Percentiles rank a stretch among this genome's conserved stretches.
phyloP scores from a whole-genome alignment of 2,888 invertebrate genomes.

The Tinea pellionella region DNA sequence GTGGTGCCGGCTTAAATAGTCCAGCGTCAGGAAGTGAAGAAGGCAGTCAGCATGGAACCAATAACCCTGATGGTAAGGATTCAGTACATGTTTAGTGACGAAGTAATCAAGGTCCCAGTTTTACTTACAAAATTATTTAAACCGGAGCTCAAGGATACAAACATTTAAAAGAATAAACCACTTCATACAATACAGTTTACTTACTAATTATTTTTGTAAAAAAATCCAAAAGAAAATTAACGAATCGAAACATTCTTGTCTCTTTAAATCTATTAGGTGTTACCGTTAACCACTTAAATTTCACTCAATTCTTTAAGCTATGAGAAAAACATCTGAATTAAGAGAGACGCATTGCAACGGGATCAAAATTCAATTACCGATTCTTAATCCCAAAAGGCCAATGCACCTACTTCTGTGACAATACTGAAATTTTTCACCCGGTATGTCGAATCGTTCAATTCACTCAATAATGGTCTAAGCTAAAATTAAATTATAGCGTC shows the following conservation, averaged over 20 bases:
- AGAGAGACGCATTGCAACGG: neutral
- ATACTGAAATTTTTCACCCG: conserved; percentile 46
- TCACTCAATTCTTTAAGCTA: conserved; percentile 24
- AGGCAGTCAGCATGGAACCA: conserved; percentile 84
- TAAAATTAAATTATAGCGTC: conserved; percentile 60
- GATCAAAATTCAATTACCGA: conserved; percentile 56
- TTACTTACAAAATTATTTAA: no score
- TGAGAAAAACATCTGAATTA: conserved; percentile 31
- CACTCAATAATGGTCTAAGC: conserved; percentile 50
- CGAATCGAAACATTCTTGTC: neutral
- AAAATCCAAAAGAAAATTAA: conserved; percentile 11
- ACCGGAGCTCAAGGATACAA: no score
- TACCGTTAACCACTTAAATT: conserved; percentile 2
- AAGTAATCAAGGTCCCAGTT: no score
- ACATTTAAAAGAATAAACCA: no score
- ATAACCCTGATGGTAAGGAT: conserved; percentile 88
- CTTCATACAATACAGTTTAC: no score
- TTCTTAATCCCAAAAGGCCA: conserved; percentile 22
- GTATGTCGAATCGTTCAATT: conserved; percentile 50
- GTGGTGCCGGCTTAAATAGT: conserved; percentile 76
- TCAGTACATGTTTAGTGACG: neutral
- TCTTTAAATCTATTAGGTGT: neutral
- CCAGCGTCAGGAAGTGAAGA: conserved; percentile 88
- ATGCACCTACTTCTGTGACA: conserved; percentile 29
- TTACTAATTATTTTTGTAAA: neutral